These are phyloP conservation scores for Ovibos moschatus DNA, from an alignment of 2,113 vertebrate species.

Conservation along the genomic window DNA sequence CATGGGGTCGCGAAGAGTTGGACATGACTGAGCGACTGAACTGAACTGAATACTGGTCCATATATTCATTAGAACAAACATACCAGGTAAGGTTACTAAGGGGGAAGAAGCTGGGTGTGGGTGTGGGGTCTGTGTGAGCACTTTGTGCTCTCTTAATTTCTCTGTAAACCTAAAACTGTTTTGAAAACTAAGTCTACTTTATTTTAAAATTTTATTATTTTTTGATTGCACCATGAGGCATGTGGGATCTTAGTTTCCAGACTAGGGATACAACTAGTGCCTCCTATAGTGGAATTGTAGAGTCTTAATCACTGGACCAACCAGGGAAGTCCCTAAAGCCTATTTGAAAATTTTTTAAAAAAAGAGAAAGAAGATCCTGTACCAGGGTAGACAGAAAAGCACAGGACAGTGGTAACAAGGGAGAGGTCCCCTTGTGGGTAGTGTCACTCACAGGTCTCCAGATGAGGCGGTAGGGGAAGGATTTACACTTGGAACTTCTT, in stretches of 20 bases:
- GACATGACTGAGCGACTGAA: neutral
- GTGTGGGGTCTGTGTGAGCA: neutral
- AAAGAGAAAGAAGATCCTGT: neutral
- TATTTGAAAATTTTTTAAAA: neutral
- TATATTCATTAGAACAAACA: neutral
- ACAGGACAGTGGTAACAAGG: neutral
- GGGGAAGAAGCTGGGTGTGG: neutral
- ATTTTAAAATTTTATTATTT: neutral
- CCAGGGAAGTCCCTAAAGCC: neutral
- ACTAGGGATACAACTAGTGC: neutral
- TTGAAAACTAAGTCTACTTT: neutral
- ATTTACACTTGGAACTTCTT: neutral
- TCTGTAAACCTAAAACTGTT: neutral
- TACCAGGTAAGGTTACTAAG: neutral
- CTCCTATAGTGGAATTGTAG: neutral
- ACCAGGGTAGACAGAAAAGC: neutral
- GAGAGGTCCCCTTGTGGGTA: neutral
- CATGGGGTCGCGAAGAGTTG: neutral
- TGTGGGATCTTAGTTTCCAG: neutral
- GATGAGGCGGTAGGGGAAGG: neutral
- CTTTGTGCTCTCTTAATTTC: neutral
- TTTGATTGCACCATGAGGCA: neutral
- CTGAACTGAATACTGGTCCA: neutral
- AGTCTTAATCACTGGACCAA: neutral
- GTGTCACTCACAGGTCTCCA: neutral